These are phyloP conservation scores for Trichechus manatus DNA, from an alignment of 2,113 vertebrate genomes.

Conservation along the genomic window DNA sequence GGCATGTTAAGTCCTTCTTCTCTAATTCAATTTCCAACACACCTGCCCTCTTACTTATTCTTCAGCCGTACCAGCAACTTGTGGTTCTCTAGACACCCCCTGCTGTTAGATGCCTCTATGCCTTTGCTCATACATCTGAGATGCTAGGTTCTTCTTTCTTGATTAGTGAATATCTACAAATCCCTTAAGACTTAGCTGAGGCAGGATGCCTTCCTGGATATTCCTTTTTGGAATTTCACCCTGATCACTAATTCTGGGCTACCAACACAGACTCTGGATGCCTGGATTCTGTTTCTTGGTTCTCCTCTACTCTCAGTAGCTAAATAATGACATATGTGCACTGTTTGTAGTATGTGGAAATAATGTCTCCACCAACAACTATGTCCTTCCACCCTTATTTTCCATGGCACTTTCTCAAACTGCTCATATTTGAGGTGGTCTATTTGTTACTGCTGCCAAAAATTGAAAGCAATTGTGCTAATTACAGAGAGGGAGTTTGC, in stretches of 20 bases:
- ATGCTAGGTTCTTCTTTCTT: not conserved
- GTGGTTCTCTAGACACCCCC: not conserved
- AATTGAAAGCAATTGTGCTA: constrained; percentile 31
- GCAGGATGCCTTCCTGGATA: not conserved
- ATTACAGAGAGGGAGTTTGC: not conserved
- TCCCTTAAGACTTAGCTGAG: not conserved
- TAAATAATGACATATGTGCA: not conserved
- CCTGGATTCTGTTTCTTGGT: not conserved
- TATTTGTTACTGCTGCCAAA: constrained; percentile 36
- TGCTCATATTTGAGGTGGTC: not conserved
- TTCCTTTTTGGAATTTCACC: not conserved
- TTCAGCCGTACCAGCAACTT: not conserved
- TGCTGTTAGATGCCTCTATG: not conserved
- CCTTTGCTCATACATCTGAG: not conserved
- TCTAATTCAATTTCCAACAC: not conserved
- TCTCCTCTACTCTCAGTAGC: not conserved
- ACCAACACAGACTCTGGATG: not conserved
- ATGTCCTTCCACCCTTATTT: not conserved
- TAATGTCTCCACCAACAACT: not conserved
- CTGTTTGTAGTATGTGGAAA: not conserved
- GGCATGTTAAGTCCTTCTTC: not conserved
- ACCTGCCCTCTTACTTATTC: not conserved
- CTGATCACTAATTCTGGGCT: not conserved
- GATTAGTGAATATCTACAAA: not conserved
- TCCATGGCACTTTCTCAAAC: not conserved